Conservation (phyloP, 2,113 vertebrate genomes). For the Macroglossus sobrinus region DNA sequence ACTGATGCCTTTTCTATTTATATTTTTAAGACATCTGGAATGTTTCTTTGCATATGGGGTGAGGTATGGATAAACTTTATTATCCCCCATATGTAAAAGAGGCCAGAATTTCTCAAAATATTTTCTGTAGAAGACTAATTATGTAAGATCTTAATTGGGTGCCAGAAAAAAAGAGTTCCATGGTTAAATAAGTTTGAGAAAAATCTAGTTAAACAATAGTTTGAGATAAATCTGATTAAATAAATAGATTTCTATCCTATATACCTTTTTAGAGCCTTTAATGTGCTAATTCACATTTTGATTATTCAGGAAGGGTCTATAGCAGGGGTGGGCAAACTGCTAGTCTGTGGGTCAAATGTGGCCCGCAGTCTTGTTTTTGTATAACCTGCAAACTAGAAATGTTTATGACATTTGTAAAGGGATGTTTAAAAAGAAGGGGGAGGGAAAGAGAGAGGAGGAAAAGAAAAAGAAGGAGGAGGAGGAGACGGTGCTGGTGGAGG, state of each 20-base stretch:
- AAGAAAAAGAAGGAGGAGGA: no score
- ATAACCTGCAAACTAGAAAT: neutral
- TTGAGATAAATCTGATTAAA: no score
- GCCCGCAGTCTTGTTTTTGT: neutral
- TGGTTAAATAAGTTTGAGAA: neutral
- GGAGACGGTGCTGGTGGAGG: no score
- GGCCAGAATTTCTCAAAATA: neutral
- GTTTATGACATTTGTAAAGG: neutral
- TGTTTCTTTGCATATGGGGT: neutral
- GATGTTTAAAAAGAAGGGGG: neutral
- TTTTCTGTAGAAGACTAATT: slow-evolving; percentile 4
- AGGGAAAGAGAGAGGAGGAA: no score
- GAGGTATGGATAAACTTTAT: neutral
- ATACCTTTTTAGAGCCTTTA: neutral
- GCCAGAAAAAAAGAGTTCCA: neutral
- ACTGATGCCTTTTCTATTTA: neutral
- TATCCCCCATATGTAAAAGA: slow-evolving; percentile 17
- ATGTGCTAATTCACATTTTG: neutral
- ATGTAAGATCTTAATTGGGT: neutral
- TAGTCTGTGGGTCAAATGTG: neutral
- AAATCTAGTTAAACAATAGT: neutral
- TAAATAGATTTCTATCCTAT: neutral
- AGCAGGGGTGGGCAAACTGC: neutral
- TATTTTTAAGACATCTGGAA: neutral
- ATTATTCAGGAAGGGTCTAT: neutral